Base-by-base conservation (phyloP, 2,113 vertebrate genomes). In the Indri indri region DNA sequence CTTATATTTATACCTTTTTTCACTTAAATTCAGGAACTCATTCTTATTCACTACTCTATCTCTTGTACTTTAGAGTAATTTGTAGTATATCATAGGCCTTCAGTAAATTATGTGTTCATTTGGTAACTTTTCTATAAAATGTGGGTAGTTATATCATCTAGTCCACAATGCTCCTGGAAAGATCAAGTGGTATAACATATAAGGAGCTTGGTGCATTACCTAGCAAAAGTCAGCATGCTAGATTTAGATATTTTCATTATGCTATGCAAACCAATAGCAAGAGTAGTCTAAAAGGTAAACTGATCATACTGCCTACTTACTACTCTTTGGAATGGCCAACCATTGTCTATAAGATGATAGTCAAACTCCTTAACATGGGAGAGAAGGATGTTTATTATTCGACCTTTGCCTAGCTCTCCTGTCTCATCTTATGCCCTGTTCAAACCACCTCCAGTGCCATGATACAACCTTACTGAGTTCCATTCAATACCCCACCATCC, bases 401-500 rank as follows among this genome's bases (percentile, higher is more conserved):
- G 8, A 40, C 1, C 10, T 54, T 82, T 74, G 5, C 11, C 59
- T 37, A 9, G 16, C 27, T 70, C 42, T 82, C 42, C n/a, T 52
- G 59, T 6, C 68, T 61, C 16, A 50, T 73, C 42, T 59, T 14
- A 10, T 42, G 30, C 10, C 2, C 10, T 70, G 1, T 45, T 63
- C 37, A 70, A 47, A 77, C 42, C 18, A 77, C 42, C 18, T 77
- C 74, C 8, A n/a, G 42, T 4, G 47, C 20, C 30, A 9, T 37
- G 37, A 65, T 88, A 32, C 45, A 18, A 68, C 32, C 18, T 23
- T 30, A 17, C 23, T 8, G 23, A 40, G 9, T n/a, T 52, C 10
- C 18, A 37, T 23, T 18, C 10, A 37, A 4, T 8, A 5, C 22
- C 68, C 17, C 0, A 2, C 20, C 20, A 23, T 2, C 9, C 0